phyloP scores from a whole-genome alignment of 2,888 invertebrate genomes.

The Drosophila rellima region DNA sequence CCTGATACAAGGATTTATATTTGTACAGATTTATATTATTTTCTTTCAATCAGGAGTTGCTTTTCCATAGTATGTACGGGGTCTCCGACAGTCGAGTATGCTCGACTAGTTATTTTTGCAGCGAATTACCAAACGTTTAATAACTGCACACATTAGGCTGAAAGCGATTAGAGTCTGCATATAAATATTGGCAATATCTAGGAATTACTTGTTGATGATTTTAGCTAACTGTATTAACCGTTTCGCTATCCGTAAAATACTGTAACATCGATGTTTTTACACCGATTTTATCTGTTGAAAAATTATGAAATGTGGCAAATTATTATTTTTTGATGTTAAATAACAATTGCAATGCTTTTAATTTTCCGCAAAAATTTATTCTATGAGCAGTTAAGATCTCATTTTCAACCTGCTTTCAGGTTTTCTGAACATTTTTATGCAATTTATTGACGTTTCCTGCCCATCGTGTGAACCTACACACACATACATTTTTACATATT shows the following conservation, averaged over 20 bases:
- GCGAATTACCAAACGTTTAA: conserved; percentile 64
- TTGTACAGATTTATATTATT: too few relatives aligned
- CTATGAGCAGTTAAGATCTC: background rate
- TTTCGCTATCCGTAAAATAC: background rate
- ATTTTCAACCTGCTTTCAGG: background rate
- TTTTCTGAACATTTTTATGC: background rate
- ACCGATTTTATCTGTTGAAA: too few relatives aligned
- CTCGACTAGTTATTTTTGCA: conserved; percentile 39
- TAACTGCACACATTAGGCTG: conserved; percentile 21
- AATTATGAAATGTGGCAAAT: too few relatives aligned
- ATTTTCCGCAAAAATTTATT: too few relatives aligned
- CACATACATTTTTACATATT: conserved; percentile 23
- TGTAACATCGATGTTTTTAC: too few relatives aligned
- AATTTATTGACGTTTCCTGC: background rate
- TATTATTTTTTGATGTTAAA: background rate
- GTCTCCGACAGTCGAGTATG: too few relatives aligned
- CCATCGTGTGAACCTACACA: background rate
- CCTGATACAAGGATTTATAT: too few relatives aligned
- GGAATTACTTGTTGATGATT: background rate
- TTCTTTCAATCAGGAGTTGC: too few relatives aligned
- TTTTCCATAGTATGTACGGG: too few relatives aligned
- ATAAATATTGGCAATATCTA: background rate
- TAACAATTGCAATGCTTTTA: background rate
- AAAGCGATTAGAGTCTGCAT: background rate
- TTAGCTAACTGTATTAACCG: too few relatives aligned